Evolutionary conservation across 92 coral and sea anemone species (phyloP), one percentile per base, ranked within the genome.

Genomic region (Pocillopora meandrina): DNA sequence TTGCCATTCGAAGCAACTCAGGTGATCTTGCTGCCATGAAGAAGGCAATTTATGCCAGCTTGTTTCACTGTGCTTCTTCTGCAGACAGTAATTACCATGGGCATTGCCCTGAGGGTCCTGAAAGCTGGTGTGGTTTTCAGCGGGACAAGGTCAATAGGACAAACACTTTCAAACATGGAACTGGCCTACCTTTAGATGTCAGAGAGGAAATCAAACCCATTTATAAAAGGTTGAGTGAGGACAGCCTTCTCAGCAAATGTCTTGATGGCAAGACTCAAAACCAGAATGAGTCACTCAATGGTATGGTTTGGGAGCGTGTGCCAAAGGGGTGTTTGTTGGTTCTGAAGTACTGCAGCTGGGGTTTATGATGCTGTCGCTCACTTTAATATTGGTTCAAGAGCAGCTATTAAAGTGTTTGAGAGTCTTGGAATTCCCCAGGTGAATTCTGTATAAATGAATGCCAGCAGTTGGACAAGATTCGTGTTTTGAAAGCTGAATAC

Each of bases 251-350:
- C 19, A 33, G 35, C 34, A 90, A 87, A 61, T 87, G 93, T 63
- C 82, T 90, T 36, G 91, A 90, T 83, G 91, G 91, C 20, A 86
- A 90, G 59, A 90, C 88, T 33, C 93, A 87, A 66, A 89, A 90
- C 72, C 93, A 90, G 66, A 90, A 86, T 65, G 87, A 90, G 76
- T 71, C 86, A 58, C 76, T 80, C 16, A 89, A 89, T 72, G 86
- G 85, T 77, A 77, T 85, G 85, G 71, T 90, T 71, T 90, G 92
- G 92, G 87, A 90, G 86, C 76, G 79, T 52, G 80, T 85, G 9
- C 86, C 83, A 42, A 85, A 85, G 86, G 80, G 64, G 87, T 80
- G 21, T 78, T 71, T 80, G 84, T 89, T 35, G 82, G 86, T 52
- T 72, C 85, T 58, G 79, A 86, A 23, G 71, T 73, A 23, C 76